Base-by-base conservation (phyloP, 2,113 vertebrate species). In the Saccopteryx bilineata region DNA sequence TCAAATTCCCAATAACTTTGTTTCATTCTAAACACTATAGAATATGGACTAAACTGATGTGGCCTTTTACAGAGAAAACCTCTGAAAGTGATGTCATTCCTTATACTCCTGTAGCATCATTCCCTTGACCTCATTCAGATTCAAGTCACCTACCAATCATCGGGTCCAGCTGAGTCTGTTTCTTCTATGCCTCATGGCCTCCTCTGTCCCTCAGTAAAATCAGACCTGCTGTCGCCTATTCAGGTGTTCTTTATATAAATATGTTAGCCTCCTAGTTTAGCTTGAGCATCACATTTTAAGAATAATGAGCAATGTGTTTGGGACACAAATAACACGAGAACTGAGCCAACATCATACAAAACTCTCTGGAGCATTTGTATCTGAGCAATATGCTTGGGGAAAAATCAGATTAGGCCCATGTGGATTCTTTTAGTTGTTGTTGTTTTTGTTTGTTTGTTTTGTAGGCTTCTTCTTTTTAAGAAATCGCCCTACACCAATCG, bases 261-360 rank as follows among this genome's bases (percentile, higher is more conserved):
- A 82, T 23, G 58, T 81, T 79, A 76, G 13, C 63, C 71, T 74
- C 90, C 50, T 75, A 31, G 81, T 93, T 90, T 81, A 50, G 90
- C 63, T 69, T 91, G 52, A 94, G 5, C 68, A 74, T 74, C 74
- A 46, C 18, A 93, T 69, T 95, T 72, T 95, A 88, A 93, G 65
- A 86, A 81, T 87, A 93, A 92, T 81, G 75, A 58, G 19, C 7
- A 75, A 65, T 78, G 46, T 87, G 46, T 84, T 94, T 24, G 39
- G 50, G 39, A 39, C 39, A 39, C 81, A 96, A 58, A 65, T 79
- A 85, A 86, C 63, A 0, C 56, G 79, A n/a, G 11, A 74, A 71
- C 4, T 61, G 19, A 75, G 54, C 86, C 74, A 96, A 90, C 26
- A 65, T 39, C 69, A 79, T 19, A 56, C 19, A 63, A n/a, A 66